Base-by-base conservation (phyloP, 2,113 vertebrate genomes). In the Cygnus buccinator region DNA sequence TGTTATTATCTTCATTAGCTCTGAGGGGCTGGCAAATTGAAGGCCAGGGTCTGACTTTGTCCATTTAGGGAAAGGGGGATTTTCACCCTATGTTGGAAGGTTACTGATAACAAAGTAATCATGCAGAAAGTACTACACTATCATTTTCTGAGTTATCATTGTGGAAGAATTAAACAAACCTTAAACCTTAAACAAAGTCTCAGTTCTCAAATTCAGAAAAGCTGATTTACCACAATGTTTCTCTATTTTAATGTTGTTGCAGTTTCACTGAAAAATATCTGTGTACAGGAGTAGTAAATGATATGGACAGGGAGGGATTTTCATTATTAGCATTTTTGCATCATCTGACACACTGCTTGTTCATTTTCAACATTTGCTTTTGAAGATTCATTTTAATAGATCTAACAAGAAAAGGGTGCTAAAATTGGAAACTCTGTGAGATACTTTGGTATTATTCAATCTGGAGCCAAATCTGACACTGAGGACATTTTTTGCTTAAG, bases 401-500 rank as follows among this genome's bases (percentile, higher is more conserved):
- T 84, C 90, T 93, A 80, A 83, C 76, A 93, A 87, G 80, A 87
- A 96, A 95, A 91, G 91, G 62, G 28, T 87, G 66, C 84, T 96
- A 95, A 96, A 96, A 95, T 84, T 90, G 67, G 95, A 79, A 94
- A 73, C 74, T 55, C 37, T 66, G 73, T 89, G 80, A 94, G 71
- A 76, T 71, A 59, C 55, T 89, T 94, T 6, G 35, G 50, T 94
- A 76, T 89, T 87, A 43, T 58, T 89, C 55, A 70, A 13, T 54
- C 0, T 26, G 1, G 48, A 95, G 66, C 13, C 78, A 87, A 91
- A 83, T 80, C 63, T 88, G 92, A 85, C 67, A 43, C 59, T 46
- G 41, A 63, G 95, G 94, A 94, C 84, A 87, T 59, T 35, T 95
- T 90, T 95, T 94, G 73, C 77, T 96, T 67, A 87, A 95, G 84